Evolutionary conservation across 2,888 invertebrate genomes (phyloP).

Genomic region (Megamerina dolium): DNA sequence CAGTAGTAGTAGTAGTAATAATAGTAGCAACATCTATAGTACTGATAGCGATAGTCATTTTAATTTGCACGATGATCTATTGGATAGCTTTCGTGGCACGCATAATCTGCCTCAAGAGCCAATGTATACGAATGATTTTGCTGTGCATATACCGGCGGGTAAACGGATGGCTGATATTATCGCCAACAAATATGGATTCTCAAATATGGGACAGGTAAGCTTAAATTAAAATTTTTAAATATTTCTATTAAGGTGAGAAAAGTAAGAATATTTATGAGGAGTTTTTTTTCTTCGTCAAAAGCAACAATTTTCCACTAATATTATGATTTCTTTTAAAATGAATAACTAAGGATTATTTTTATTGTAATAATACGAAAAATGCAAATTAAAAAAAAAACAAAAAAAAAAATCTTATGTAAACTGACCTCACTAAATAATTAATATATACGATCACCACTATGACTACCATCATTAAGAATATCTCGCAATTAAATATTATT

Average conservation of each 20-base stretch:
- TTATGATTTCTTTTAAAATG: no score
- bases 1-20: background rate
- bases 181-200: conserved; percentile 79
- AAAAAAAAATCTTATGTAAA: background rate
- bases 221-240: background rate
- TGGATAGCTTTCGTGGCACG: conserved; percentile 30
- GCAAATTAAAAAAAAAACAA: background rate
- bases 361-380: background rate
- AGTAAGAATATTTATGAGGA: no score
- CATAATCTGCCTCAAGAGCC: conserved; percentile 36
- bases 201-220: conserved; percentile 82
- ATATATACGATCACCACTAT: no score
- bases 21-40: background rate
- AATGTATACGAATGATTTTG: conserved; percentile 76
- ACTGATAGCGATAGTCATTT: background rate
- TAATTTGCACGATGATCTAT: conserved; percentile 18
- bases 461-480: no score
- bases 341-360: background rate
- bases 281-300: no score
- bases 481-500: conserved; percentile 9
- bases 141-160: conserved; percentile 75
- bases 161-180: conserved; percentile 66
- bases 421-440: no score
- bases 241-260: background rate
- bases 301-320: no score